phyloP scores from a whole-genome alignment of 2,888 invertebrate genomes.

The Blastobasis adustella region DNA sequence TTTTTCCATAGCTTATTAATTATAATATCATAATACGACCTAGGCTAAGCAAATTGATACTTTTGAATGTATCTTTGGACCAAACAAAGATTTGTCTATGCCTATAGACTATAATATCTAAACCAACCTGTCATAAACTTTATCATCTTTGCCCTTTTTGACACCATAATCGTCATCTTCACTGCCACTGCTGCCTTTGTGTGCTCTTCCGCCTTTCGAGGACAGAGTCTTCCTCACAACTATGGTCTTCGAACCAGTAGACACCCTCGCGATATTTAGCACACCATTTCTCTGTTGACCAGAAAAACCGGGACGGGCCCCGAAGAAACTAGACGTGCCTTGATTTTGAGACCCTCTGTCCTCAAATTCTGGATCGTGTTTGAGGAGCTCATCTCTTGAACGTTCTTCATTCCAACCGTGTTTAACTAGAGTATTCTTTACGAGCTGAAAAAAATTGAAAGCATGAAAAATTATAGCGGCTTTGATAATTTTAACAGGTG shows the following conservation, averaged over 20 bases:
- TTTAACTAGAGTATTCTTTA: conserved; percentile 70
- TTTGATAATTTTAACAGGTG: too few relatives aligned
- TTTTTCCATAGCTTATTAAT: too few relatives aligned
- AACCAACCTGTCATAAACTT: conserved; percentile 79
- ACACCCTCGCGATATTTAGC: conserved; percentile 22
- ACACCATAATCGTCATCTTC: conserved; percentile 77
- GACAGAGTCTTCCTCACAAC: conserved; percentile 32
- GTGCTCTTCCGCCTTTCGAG: conserved; percentile 52
- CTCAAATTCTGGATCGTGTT: conserved; percentile 61
- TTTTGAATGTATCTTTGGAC: too few relatives aligned
- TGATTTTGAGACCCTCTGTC: conserved; percentile 14
- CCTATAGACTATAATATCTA: not conserved
- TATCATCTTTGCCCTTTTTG: conserved; percentile 75
- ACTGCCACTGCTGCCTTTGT: conserved; percentile 70
- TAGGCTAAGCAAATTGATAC: too few relatives aligned
- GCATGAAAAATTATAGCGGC: not conserved
- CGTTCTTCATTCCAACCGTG: conserved; percentile 74
- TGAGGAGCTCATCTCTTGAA: conserved; percentile 68
- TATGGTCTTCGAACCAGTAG: conserved; percentile 33
- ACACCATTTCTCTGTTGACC: conserved; percentile 35
- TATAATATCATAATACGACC: too few relatives aligned
- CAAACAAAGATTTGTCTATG: too few relatives aligned
- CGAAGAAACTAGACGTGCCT: conserved; percentile 23
- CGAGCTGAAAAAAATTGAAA: conserved; percentile 44
- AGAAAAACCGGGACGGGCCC: conserved; percentile 39